A percentile compares a stretch with the other conserved stretches of the same genome.
These are phyloP conservation scores for Phrynocephalus guinanensis DNA, from an alignment of 2,797 vertebrate genomes.

Conservation along the genomic window DNA sequence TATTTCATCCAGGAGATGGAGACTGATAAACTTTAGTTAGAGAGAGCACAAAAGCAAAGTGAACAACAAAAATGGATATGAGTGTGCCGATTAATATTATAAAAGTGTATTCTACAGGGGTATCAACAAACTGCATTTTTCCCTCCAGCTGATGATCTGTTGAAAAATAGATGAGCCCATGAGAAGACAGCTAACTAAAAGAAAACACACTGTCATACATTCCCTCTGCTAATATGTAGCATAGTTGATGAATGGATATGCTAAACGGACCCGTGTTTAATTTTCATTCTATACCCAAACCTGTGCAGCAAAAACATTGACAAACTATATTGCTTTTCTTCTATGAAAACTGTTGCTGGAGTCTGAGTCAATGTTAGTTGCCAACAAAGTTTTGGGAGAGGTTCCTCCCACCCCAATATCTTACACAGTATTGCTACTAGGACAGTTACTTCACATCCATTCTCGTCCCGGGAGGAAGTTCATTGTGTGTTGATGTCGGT, in stretches of 20 bases:
- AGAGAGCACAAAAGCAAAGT: no score
- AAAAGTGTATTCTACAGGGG: not conserved
- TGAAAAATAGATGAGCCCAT: slow-evolving; percentile 27
- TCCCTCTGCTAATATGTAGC: slow-evolving; percentile 5
- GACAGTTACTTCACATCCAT: no score
- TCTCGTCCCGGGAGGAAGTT: no score
- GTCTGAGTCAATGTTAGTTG: not conserved
- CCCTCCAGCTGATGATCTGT: slow-evolving; percentile 1
- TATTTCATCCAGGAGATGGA: not conserved
- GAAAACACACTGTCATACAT: slow-evolving; percentile 23
- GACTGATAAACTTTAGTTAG: not conserved
- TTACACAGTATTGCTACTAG: no score
- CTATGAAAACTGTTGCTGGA: not conserved
- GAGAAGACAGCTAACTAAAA: slow-evolving; percentile 15
- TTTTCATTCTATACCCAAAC: slow-evolving; percentile 24
- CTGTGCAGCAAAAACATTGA: not conserved
- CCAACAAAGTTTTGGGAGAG: not conserved
- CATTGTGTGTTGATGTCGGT: no score
- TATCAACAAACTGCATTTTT: not conserved
- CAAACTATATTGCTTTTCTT: not conserved
- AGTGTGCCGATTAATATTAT: not conserved
- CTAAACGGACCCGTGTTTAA: not conserved
- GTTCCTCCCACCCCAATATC: not conserved
- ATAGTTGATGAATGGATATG: slow-evolving; percentile 26
- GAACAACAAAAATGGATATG: not conserved